These are phyloP conservation scores for Trissolcus brochymenae DNA, from an alignment of 2,888 invertebrate genomes.

Conservation along the genomic window DNA sequence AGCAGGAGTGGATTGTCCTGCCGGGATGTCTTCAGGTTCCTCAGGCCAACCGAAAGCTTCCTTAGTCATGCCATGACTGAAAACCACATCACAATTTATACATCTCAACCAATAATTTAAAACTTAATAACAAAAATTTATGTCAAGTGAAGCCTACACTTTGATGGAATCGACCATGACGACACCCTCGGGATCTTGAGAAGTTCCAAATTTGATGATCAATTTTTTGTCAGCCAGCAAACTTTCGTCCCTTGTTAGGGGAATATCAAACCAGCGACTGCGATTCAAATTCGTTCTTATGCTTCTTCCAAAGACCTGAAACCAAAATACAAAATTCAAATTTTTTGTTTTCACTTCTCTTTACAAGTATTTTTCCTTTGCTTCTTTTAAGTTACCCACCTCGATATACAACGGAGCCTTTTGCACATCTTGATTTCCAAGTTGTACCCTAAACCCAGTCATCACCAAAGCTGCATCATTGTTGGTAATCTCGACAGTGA, in stretches of 20 bases:
- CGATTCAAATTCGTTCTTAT: slow-evolving; percentile 85
- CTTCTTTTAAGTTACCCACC: slow-evolving; percentile 69
- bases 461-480: slow-evolving; percentile 92
- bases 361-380: no score
- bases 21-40: slow-evolving; percentile 88
- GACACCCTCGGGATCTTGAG: slow-evolving; percentile 90
- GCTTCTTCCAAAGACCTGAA: slow-evolving; percentile 83
- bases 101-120: no score
- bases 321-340: background rate
- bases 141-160: slow-evolving; percentile 77
- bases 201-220: slow-evolving; percentile 88
- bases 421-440: slow-evolving; percentile 90
- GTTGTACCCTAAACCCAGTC: slow-evolving; percentile 89
- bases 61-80: slow-evolving; percentile 93
- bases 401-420: slow-evolving; percentile 87
- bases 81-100: background rate
- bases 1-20: slow-evolving; percentile 71
- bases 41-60: slow-evolving; percentile 98
- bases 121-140: slow-evolving; percentile 4
- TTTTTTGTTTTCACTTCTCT: no score
- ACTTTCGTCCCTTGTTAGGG: slow-evolving; percentile 94
- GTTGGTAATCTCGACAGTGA: slow-evolving; percentile 91
- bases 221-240: slow-evolving; percentile 93
- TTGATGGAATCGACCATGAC: slow-evolving; percentile 96
- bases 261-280: slow-evolving; percentile 96